phyloP scores from a whole-genome alignment of 2,113 vertebrate species.

The Origma solitaria region DNA sequence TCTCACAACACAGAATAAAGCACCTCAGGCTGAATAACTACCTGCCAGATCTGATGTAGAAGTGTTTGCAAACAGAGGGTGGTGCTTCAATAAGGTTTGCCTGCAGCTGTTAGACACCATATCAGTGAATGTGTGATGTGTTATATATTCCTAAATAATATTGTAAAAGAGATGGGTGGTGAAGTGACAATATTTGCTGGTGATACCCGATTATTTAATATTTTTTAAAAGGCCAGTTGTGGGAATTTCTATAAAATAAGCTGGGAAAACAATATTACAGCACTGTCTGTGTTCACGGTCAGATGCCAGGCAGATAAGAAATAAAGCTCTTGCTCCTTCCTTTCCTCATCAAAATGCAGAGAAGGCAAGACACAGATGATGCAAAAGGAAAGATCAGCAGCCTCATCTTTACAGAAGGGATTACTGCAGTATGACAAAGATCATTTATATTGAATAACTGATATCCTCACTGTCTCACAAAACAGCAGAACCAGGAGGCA shows the following conservation, averaged over 20 bases:
- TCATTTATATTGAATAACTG: not conserved
- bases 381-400: not conserved
- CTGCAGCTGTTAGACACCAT: not conserved
- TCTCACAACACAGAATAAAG: not conserved
- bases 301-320: not conserved
- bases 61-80: not conserved
- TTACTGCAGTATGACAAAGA: not conserved
- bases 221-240: not conserved
- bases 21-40: not conserved
- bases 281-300: not conserved
- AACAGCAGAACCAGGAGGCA: not conserved
- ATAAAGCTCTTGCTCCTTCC: not conserved
- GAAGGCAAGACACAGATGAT: not conserved
- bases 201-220: not conserved
- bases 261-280: not conserved
- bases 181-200: not conserved
- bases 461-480: not conserved
- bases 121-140: not conserved
- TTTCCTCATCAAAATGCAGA: not conserved
- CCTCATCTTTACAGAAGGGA: not conserved
- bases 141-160: not conserved
- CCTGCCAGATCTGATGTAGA: not conserved
- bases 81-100: not conserved
- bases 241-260: not conserved
- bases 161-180: not conserved